Conservation (phyloP, 2,113 vertebrate genomes). For the Falcunculus frontatus region DNA sequence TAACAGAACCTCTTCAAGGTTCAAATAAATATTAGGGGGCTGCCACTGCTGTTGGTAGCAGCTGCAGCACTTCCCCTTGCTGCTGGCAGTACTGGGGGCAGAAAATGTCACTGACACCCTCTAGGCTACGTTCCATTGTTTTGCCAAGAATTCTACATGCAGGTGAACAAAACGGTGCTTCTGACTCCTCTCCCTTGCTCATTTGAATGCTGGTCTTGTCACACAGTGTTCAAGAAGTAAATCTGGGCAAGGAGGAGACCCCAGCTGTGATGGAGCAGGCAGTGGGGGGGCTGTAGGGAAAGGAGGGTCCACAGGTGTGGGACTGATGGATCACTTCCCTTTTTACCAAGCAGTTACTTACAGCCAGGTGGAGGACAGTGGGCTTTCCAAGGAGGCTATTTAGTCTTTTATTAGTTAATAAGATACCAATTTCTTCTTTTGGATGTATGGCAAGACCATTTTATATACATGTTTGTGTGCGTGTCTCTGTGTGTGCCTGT, state of each 20-base stretch:
- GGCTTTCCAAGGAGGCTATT: neutral
- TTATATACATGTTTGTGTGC: neutral
- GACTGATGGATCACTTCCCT: neutral
- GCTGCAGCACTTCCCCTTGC: neutral
- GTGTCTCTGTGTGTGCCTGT: neutral
- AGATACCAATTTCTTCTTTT: neutral
- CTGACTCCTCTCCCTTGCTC: neutral
- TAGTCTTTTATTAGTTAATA: neutral
- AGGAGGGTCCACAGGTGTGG: rapidly evolving
- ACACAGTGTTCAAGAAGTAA: neutral
- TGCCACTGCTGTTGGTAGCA: neutral
- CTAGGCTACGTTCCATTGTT: neutral
- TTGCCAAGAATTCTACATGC: neutral
- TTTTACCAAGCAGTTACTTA: neutral
- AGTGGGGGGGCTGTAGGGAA: neutral
- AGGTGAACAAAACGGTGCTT: neutral
- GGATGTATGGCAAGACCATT: neutral
- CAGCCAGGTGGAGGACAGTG: neutral
- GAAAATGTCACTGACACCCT: neutral
- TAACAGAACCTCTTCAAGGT: neutral
- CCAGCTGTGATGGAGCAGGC: neutral
- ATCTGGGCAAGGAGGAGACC: neutral
- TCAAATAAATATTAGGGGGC: neutral
- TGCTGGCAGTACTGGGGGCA: neutral
- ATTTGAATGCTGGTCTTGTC: neutral